phyloP scores from a whole-genome alignment of 2,888 invertebrate species.

The Pseudococcus jackbeardsleyi region DNA sequence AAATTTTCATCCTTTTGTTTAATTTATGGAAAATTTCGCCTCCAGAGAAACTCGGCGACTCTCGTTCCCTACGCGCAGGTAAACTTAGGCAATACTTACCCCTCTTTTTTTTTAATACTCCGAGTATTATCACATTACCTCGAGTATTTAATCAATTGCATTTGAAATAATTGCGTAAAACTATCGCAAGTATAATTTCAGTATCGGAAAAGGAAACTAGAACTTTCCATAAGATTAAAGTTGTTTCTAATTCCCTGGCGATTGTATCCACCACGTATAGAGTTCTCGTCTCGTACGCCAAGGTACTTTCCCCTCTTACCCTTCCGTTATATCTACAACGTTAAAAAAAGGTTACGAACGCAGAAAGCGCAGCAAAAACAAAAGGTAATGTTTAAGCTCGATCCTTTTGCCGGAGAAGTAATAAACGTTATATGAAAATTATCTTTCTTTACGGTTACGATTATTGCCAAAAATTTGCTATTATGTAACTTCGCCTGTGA shows the following conservation, averaged over 20 bases:
- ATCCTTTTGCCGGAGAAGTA: conserved; percentile 50
- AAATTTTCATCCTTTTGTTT: conserved; percentile 36
- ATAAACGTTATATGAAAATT: conserved; percentile 63
- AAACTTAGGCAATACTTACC: not conserved
- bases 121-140: not conserved
- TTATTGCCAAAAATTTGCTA: conserved; percentile 63
- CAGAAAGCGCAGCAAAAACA: conserved; percentile 54
- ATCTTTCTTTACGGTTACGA: conserved; percentile 64
- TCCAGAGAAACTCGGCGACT: not conserved
- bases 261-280: conserved; percentile 39
- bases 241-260: conserved; percentile 64
- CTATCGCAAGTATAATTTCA: conserved; percentile 7
- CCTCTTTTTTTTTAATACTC: not conserved
- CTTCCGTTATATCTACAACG: conserved; percentile 3
- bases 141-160: not conserved
- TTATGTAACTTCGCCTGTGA: conserved; percentile 47
- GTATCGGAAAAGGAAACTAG: conserved; percentile 53
- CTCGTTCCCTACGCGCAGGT: not conserved
- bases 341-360: conserved; percentile 30
- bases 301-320: not conserved
- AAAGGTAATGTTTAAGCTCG: conserved; percentile 59
- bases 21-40: conserved; percentile 43
- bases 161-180: conserved; percentile 18
- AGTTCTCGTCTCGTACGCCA: not conserved
- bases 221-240: conserved; percentile 64